Evolutionary conservation across 64 coral and sea anemone species (phyloP).

Genomic region (Montipora capricornis): DNA sequence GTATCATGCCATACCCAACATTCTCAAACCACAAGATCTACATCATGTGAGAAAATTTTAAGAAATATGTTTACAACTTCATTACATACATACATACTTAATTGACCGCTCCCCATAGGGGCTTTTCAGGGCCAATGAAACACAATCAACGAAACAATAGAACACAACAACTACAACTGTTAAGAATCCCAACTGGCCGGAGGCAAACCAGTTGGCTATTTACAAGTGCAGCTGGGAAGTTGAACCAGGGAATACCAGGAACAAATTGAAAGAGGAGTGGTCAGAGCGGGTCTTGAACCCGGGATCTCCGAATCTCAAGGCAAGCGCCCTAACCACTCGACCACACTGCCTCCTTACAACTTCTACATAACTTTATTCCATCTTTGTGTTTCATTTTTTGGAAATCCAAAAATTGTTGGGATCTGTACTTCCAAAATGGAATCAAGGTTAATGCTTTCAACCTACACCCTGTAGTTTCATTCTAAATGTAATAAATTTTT

Average conservation of each 20-base stretch:
- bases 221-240: too few species aligned
- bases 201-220: too few species aligned
- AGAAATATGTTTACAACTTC: background rate
- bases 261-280: too few species aligned
- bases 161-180: too few species aligned
- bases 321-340: too few species aligned
- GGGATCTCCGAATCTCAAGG: too few species aligned
- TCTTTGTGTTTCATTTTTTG: background rate
- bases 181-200: too few species aligned
- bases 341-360: background rate
- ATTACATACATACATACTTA: background rate
- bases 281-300: too few species aligned
- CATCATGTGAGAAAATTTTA: background rate
- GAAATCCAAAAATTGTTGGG: background rate
- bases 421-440: background rate
- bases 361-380: background rate
- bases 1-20: background rate
- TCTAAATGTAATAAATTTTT: background rate
- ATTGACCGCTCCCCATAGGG: too few species aligned
- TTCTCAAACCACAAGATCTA: background rate
- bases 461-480: background rate
- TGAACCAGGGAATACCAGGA: too few species aligned
- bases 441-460: background rate
- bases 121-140: too few species aligned
- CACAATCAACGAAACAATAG: too few species aligned